Evolutionary conservation across 1,140 invertebrate genomes (phyloP), one percentile per base, ranked within the genome.

Genomic region (Aphidius gifuensis): DNA sequence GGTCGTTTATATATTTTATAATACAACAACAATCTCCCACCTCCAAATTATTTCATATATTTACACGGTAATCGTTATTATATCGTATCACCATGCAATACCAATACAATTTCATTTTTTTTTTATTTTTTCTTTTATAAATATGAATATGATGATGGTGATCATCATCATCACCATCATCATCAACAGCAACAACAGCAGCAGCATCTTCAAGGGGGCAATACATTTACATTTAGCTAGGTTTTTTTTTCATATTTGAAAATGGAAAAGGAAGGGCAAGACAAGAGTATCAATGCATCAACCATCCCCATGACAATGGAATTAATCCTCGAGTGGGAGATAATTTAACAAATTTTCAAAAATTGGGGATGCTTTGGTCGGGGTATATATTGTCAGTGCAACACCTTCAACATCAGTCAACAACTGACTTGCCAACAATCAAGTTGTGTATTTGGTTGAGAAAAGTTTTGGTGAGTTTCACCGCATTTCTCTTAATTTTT

Each of bases 371-470:
- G 72, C 67, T 68, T 70, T 58, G 66, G 60, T 66, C 66, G 68
- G 71, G 71, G 68, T 79, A 79, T 79, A 79, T 78, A 79, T 77
- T 68, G 69, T 74, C 74, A 72, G 69, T 61, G 71, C 66, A 64
- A 74, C 67, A 76, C 71, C 70, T 76, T 68, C 69, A 74, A 69
- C 71, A 77, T 76, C 77, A 79, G 77, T 79, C 75, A 76, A 69
- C 66, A 69, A 65, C 71, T 72, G 74, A 73, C 76, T 77, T 76
- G 70, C 66, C 72, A 68, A 69, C 63, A 65, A 71, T 65, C 69
- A 64, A 71, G 70, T 32, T 69, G 66, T 69, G 58, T 69, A 16
- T 16, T 16, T 16, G 67, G 62, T 68, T 70, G 62, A 66, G 69
- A 67, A 72, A 73, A 70, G 68, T 68, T 70, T 70, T 68, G 76